Conservation (phyloP, 2,113 vertebrate genomes). For the Phylloscopus trochilus region DNA sequence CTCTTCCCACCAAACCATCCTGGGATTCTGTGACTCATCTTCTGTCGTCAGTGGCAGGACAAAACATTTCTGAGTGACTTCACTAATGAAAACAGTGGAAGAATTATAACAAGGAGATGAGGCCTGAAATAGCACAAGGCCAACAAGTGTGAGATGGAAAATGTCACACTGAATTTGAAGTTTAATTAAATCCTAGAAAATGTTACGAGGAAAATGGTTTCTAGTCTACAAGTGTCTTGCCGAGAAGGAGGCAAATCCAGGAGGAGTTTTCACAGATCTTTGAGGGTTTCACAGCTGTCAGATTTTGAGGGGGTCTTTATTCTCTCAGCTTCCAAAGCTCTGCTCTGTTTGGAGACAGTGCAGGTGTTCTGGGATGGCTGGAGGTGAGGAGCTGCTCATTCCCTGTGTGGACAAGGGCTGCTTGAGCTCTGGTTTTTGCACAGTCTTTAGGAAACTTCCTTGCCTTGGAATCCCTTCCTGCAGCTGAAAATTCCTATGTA, state of each 20-base stretch:
- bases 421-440: not conserved
- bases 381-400: not conserved
- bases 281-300: not conserved
- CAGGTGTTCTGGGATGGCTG: not conserved
- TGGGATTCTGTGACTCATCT: not conserved
- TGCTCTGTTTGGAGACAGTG: not conserved
- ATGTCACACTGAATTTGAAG: not conserved
- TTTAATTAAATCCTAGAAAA: not conserved
- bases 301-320: not conserved
- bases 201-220: accelerated
- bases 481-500: not conserved
- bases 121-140: not conserved
- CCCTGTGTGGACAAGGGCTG: not conserved
- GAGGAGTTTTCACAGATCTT: not conserved
- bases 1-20: not conserved
- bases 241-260: not conserved
- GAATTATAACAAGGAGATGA: not conserved
- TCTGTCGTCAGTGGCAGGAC: not conserved
- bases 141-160: not conserved
- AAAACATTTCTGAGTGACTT: not conserved
- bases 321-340: not conserved
- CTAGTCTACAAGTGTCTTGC: not conserved
- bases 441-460: not conserved
- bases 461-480: not conserved
- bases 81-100: not conserved